Evolutionary conservation across 2,797 vertebrate genomes (phyloP).

Genomic region (Chelidonichthys spinosus): DNA sequence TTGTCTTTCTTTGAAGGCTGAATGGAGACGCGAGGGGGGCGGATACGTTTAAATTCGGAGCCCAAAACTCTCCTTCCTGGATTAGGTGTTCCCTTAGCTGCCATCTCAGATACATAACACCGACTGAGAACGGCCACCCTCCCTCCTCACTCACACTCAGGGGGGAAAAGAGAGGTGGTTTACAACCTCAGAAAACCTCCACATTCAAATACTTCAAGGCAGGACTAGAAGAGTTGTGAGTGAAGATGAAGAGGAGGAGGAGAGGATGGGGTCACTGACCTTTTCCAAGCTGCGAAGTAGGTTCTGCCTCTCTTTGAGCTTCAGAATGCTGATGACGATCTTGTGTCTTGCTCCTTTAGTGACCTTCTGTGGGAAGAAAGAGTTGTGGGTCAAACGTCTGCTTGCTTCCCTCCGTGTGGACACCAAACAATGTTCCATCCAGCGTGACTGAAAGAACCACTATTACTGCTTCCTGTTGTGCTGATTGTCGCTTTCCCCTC

Average conservation of each 20-base stretch:
- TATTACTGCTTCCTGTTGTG: too few species aligned
- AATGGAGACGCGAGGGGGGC: constrained; percentile 13
- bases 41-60: constrained; percentile 56
- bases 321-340: constrained; percentile 99
- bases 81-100: constrained; percentile 68
- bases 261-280: constrained; percentile 77
- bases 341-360: constrained; percentile 99
- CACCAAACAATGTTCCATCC: too few species aligned
- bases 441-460: too few species aligned
- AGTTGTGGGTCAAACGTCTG: constrained; percentile 25
- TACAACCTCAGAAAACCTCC: neutral
- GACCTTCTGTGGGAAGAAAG: constrained; percentile 87
- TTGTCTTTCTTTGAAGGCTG: constrained; percentile 59
- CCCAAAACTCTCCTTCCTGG: constrained; percentile 66
- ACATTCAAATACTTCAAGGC: neutral
- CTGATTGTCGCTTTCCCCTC: too few species aligned
- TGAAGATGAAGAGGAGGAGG: neutral
- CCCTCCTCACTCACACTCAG: neutral
- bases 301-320: constrained; percentile 96
- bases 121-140: constrained; percentile 15
- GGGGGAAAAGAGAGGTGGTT: neutral
- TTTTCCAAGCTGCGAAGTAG: constrained; percentile 96
- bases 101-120: constrained; percentile 57
- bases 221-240: neutral
- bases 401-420: neutral